Evolutionary conservation across 1,140 invertebrate genomes (phyloP), one percentile per base, ranked within the genome.

Genomic region (Euwallacea similis): DNA sequence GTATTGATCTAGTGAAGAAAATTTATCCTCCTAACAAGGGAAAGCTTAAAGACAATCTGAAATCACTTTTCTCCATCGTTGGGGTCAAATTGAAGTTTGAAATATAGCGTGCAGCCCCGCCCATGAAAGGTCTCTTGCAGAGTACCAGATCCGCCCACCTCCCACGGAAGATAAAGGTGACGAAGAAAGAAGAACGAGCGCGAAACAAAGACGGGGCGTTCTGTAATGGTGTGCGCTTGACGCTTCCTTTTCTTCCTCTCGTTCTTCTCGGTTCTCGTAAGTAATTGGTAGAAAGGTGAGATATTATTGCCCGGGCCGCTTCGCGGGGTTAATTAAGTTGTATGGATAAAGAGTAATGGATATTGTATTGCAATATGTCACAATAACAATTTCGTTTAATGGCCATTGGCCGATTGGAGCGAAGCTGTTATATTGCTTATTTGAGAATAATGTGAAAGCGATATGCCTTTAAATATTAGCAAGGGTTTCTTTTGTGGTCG

Each of bases 41-140:
- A 13, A 11, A 15, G 55, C n/a, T 4, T 13, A 58, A 16, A 58
- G 55, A 58, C 59, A n/a, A 61, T 44, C 9, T 11, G 33, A 61
- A 61, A 61, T 61, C 59, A 61, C 59, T 61, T 61, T 44, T 61
- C 59, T 61, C n/a, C 33, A 61, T 61, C 59, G 74, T 72, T 72
- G 74, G 73, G 71, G 74, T 71, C 63, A 75, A 77, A 77, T 77
- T 77, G 75, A 77, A 77, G 70, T 77, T 76, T 77, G 75, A 77
- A 76, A 72, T 77, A 77, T 77, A 60, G 72, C 73, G 46, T 15
- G 44, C 50, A 63, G 72, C 71, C 60, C 65, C 75, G 75, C 75
- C 75, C 69, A 68, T 33, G 62, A 46, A 66, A 69, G 66, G 63
- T 74, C 71, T 73, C 75, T 75, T 10, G 13, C 62, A 13, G 33